Evolutionary conservation across 2,113 vertebrate species (phyloP).

Genomic region (Microtus ochrogaster): DNA sequence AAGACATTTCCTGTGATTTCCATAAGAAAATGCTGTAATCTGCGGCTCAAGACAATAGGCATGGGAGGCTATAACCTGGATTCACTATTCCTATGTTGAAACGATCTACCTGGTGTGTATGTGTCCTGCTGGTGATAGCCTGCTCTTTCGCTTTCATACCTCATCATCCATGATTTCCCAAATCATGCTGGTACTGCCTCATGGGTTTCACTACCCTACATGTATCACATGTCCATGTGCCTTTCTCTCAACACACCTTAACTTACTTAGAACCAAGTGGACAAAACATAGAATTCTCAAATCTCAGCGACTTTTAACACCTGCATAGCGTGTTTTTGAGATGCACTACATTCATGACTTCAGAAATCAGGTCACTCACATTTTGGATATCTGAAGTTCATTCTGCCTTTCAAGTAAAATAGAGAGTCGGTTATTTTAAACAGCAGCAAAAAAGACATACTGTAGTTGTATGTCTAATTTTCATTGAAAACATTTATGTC

Average conservation of each 20-base stretch:
- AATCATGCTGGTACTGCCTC: fast-evolving
- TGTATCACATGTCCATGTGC: not conserved
- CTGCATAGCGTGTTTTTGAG: not conserved
- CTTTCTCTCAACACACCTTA: not conserved
- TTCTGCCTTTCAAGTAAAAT: not conserved
- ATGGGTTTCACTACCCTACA: fast-evolving
- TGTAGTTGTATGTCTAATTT: not conserved
- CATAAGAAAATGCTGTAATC: not conserved
- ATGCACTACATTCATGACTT: not conserved
- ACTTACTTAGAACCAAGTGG: not conserved
- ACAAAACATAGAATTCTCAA: not conserved
- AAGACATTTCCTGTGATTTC: not conserved
- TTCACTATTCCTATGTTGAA: too few relatives aligned
- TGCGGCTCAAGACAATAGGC: not conserved
- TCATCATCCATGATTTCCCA: too few relatives aligned
- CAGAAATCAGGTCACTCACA: not conserved
- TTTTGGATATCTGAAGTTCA: not conserved
- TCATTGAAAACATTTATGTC: not conserved
- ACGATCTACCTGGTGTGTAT: not conserved
- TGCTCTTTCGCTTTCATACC: not conserved
- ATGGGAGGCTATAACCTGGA: not conserved
- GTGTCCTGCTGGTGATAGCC: not conserved
- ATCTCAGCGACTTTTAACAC: not conserved
- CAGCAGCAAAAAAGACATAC: not conserved
- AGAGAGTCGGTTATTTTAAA: not conserved